Evolutionary conservation across 2,888 invertebrate species (phyloP).

Genomic region (Julus scandinavius): DNA sequence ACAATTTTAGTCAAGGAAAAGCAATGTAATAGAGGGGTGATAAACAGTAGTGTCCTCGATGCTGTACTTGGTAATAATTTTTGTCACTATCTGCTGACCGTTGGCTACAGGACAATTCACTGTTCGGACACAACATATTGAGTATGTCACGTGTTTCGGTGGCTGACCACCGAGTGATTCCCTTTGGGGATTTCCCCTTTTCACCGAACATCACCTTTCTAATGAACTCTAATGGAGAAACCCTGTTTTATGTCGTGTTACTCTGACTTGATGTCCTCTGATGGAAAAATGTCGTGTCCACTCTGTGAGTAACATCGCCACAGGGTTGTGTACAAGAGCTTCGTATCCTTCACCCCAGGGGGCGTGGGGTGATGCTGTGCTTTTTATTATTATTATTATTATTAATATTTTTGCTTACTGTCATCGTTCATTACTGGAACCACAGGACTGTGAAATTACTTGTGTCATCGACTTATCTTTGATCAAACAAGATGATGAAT

Average conservation of each 20-base stretch:
- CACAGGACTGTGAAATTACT: background rate
- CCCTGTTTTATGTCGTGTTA: background rate
- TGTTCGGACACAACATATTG: too few species aligned
- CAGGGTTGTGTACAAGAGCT: too few species aligned
- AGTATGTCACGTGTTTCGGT: background rate
- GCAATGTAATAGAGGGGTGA: too few species aligned
- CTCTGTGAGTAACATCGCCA: background rate
- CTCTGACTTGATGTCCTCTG: background rate
- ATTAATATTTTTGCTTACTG: slow-evolving; percentile 20
- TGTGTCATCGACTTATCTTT: slow-evolving; percentile 29
- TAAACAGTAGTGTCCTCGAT: too few species aligned
- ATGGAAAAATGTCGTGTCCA: background rate
- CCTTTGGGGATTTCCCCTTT: slow-evolving; percentile 6
- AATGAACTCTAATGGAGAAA: slow-evolving; percentile 28
- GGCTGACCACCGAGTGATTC: background rate
- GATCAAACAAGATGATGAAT: background rate
- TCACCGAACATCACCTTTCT: background rate
- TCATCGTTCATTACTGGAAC: background rate
- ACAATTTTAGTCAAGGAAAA: too few species aligned
- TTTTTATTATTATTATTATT: slow-evolving; percentile 13
- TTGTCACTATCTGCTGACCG: background rate
- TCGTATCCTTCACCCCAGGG: background rate
- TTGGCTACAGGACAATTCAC: background rate
- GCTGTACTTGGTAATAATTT: too few species aligned
- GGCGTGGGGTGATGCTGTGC: background rate